Percentiles rank a stretch among this genome's conserved stretches.
These are phyloP conservation scores for Tenebrosternarchus preto DNA, from an alignment of 2,113 vertebrate genomes.

Conservation along the genomic window DNA sequence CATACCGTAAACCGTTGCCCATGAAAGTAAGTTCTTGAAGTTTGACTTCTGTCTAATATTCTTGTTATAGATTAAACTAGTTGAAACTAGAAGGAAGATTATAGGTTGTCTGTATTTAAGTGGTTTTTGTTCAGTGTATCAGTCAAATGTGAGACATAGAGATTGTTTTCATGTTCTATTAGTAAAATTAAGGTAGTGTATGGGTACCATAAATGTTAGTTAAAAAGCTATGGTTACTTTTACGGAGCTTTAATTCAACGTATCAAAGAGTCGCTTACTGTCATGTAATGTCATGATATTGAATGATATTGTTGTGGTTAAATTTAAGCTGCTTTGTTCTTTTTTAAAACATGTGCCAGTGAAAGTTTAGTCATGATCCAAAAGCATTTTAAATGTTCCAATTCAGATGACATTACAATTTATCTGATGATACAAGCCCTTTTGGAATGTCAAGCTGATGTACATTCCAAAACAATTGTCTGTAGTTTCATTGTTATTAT, in stretches of 20 bases:
- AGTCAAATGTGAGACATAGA: background rate
- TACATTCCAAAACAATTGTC: background rate
- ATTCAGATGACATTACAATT: no score
- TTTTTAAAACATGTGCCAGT: background rate
- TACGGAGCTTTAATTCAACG: no score
- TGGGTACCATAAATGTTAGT: no score
- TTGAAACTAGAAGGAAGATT: background rate
- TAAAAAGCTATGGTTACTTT: no score
- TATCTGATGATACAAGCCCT: background rate
- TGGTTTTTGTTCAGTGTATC: background rate
- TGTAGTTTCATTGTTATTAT: background rate
- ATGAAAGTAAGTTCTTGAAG: constrained; percentile 12
- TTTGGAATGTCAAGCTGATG: background rate
- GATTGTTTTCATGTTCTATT: no score
- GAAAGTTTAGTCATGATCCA: no score
- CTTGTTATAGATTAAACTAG: background rate
- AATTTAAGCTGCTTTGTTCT: background rate
- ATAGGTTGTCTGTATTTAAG: background rate
- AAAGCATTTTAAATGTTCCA: no score
- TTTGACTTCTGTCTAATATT: background rate
- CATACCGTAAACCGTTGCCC: background rate
- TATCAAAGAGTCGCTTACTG: no score
- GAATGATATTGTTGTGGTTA: no score
- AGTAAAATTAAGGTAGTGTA: no score
- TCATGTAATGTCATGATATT: no score